These are phyloP conservation scores for Caenorhabditis angaria DNA, from an alignment of 2,888 invertebrate species.

Conservation along the genomic window DNA sequence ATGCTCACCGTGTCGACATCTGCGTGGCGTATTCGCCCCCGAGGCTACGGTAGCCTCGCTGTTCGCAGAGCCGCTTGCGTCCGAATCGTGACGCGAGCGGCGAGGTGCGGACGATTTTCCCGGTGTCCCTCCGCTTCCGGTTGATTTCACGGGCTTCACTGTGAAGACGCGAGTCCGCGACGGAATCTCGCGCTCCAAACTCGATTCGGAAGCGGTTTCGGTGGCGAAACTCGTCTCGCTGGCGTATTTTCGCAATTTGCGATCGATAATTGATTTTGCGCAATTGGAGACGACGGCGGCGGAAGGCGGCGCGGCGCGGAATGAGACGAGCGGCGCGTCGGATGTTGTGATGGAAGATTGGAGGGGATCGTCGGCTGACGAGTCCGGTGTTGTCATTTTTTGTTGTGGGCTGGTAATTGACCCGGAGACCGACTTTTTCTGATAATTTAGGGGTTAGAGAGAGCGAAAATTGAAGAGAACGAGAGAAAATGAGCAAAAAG, in stretches of 20 bases:
- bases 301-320: conserved; percentile 24
- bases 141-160: conserved; percentile 54
- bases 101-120: conserved; percentile 30
- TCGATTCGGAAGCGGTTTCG: conserved; percentile 55
- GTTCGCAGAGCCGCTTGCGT: conserved; percentile 61
- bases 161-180: conserved; percentile 59
- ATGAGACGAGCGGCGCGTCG: conserved; percentile 43
- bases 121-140: conserved; percentile 24
- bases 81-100: conserved; percentile 62
- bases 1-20: no score
- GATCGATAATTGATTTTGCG: conserved; percentile 60
- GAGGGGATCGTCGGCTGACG: conserved; percentile 7
- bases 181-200: conserved; percentile 49
- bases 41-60: conserved; percentile 65
- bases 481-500: not conserved
- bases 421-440: no score
- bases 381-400: conserved; percentile 38
- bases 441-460: no score
- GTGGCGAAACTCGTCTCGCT: conserved; percentile 67
- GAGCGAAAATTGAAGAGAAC: no score
- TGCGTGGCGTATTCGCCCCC: conserved; percentile 60
- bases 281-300: conserved; percentile 48
- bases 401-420: no score
- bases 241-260: conserved; percentile 67
- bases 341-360: conserved; percentile 30